phyloP scores from a whole-genome alignment of 2,888 invertebrate genomes.

The Melieria omissa region DNA sequence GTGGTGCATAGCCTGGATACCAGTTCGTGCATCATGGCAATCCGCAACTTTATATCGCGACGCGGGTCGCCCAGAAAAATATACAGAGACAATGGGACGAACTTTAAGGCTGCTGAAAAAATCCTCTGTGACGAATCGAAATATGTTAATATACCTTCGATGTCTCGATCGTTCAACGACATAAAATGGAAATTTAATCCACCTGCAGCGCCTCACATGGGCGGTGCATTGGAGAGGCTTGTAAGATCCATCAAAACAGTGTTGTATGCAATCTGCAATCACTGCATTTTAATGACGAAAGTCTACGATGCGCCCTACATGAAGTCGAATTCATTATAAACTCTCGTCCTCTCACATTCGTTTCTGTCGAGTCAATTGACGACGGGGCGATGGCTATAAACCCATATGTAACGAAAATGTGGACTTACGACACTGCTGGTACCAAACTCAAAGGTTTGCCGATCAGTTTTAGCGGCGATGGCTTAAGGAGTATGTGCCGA shows the following conservation, averaged over 20 bases:
- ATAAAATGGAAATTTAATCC: constrained; percentile 3
- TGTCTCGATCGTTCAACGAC: neutral
- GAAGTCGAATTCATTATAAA: constrained; percentile 43
- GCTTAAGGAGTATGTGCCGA: constrained; percentile 40
- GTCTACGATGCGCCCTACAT: constrained; percentile 29
- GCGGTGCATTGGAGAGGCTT: constrained; percentile 11
- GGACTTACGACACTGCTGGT: constrained; percentile 42
- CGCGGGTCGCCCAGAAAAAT: constrained; percentile 40
- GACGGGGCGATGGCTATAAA: constrained; percentile 40
- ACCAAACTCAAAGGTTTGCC: constrained; percentile 34
- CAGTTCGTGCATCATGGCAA: constrained; percentile 39
- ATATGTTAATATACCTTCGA: neutral
- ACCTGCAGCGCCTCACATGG: constrained; percentile 8
- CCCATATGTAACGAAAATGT: constrained; percentile 25
- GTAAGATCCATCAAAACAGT: neutral
- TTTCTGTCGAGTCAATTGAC: constrained; percentile 35
- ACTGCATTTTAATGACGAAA: constrained; percentile 29
- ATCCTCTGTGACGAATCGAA: neutral
- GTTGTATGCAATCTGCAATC: neutral
- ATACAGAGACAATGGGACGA: constrained; percentile 39
- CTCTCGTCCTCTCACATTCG: constrained; percentile 40
- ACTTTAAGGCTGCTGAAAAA: constrained; percentile 36
- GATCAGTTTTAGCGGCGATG: constrained; percentile 39
- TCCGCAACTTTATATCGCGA: constrained; percentile 40
- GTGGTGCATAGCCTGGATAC: constrained; percentile 41